phyloP scores from a whole-genome alignment of 2,888 invertebrate species.

The Campaea margaritaria region DNA sequence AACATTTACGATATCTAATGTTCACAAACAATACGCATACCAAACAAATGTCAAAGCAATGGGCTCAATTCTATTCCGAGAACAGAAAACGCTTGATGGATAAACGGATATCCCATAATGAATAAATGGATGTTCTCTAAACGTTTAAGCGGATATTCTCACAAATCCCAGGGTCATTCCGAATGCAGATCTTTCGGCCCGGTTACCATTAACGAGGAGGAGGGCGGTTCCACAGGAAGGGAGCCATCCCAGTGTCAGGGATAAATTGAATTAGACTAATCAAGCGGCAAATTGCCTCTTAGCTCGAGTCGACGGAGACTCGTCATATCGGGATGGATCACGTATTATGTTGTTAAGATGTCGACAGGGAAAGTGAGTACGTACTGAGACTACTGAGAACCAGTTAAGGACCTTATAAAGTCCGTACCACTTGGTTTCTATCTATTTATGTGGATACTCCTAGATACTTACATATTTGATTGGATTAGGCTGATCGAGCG shows the following conservation, averaged over 20 bases:
- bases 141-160: constrained; percentile 28
- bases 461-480: constrained; percentile 15
- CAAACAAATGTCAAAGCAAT: neutral
- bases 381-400: neutral
- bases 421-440: neutral
- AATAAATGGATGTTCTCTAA: constrained; percentile 4
- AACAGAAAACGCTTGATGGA: constrained; percentile 2
- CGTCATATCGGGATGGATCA: constrained; percentile 37
- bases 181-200: constrained; percentile 57
- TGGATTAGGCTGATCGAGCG: constrained; percentile 18
- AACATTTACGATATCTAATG: neutral
- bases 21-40: neutral
- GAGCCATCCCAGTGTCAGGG: constrained; percentile 73
- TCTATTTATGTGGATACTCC: neutral
- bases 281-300: constrained; percentile 71
- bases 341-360: constrained; percentile 11
- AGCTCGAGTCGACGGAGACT: constrained; percentile 36
- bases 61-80: neutral
- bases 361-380: constrained; percentile 4
- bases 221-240: constrained; percentile 75
- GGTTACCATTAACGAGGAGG: constrained; percentile 71
- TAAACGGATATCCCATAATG: constrained; percentile 11
- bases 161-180: constrained; percentile 49
- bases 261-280: constrained; percentile 81
- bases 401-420: constrained; percentile 1